These are phyloP conservation scores for Bagarius yarrelli DNA, from an alignment of 2,113 vertebrate species.

Conservation along the genomic window DNA sequence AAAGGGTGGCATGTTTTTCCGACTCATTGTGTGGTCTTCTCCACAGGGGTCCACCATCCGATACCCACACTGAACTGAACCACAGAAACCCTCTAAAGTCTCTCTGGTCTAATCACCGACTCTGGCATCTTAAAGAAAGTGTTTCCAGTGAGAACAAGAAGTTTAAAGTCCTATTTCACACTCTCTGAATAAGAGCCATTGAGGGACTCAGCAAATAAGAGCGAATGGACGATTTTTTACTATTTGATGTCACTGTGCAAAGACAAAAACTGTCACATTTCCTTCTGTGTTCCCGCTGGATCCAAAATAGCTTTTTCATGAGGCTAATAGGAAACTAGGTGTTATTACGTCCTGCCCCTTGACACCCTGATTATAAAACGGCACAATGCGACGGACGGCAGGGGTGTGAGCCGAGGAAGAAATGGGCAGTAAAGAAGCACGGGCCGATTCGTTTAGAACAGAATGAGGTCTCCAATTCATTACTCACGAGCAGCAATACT, in stretches of 20 bases:
- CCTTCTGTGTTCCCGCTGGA: conserved; percentile 31
- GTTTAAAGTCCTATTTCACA: conserved; percentile 40
- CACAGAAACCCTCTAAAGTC: conserved; percentile 29
- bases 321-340: conserved; percentile 59
- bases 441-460: conserved; percentile 55
- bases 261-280: conserved; percentile 36
- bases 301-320: conserved; percentile 56
- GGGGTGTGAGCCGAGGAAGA: conserved; percentile 35
- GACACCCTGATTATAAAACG: conserved; percentile 58
- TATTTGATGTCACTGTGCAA: conserved; percentile 48
- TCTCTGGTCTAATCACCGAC: conserved; percentile 8
- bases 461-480: conserved; percentile 55
- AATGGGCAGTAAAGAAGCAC: conserved; percentile 44
- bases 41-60: conserved; percentile 27
- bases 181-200: conserved; percentile 33
- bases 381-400: conserved; percentile 50
- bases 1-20: conserved; percentile 23
- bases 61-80: conserved; percentile 27
- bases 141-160: conserved; percentile 21
- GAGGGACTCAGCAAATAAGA: conserved; percentile 42
- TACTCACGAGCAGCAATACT: conserved; percentile 59
- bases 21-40: conserved; percentile 44
- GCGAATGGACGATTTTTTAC: conserved; percentile 50
- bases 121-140: conserved; percentile 38
- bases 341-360: conserved; percentile 55